A percentile compares a stretch with the other conserved stretches of the same genome.
phyloP scores from a whole-genome alignment of 2,888 invertebrate species.

The Oegoconia quadripuncta region DNA sequence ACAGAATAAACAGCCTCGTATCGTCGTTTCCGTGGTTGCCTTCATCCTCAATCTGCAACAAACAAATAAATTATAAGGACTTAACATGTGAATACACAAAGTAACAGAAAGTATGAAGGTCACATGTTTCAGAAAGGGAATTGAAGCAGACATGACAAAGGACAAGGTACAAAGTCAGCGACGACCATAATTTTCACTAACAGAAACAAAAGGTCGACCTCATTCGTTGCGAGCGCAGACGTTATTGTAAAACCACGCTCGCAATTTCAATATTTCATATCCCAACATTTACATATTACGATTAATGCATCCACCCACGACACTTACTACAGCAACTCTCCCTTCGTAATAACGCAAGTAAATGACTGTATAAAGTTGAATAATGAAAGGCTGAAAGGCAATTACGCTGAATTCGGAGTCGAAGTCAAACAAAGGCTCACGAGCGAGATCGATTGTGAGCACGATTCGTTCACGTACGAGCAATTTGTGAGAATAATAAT shows the following conservation, averaged over 20 bases:
- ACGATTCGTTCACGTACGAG: conserved; percentile 74
- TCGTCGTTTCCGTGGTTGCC: conserved; percentile 99
- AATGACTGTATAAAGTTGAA: conserved; percentile 78
- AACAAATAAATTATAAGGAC: not conserved
- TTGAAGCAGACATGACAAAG: not conserved
- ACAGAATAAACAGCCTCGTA: conserved; percentile 96
- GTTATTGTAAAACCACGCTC: conserved; percentile 52
- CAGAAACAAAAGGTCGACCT: conserved; percentile 35
- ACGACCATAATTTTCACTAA: conserved; percentile 10
- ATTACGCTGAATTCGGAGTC: conserved; percentile 76
- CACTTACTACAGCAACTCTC: conserved; percentile 66
- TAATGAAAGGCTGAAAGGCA: conserved; percentile 78
- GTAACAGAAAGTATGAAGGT: not conserved
- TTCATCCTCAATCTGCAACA: conserved; percentile 97
- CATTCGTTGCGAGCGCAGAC: conserved; percentile 35
- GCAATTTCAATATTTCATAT: conserved; percentile 74
- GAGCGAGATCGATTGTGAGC: conserved; percentile 71
- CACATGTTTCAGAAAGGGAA: not conserved
- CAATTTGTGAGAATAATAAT: conserved; percentile 75
- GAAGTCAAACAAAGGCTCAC: conserved; percentile 76
- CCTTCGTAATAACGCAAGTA: conserved; percentile 76
- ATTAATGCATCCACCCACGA: conserved; percentile 77
- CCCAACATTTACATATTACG: conserved; percentile 73
- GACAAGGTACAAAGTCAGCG: not conserved
- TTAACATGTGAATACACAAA: no score